Percentiles rank a stretch among this genome's conserved stretches.
Conservation (phyloP, 1,140 invertebrate genomes). For the Rhyacophila brunnea region DNA sequence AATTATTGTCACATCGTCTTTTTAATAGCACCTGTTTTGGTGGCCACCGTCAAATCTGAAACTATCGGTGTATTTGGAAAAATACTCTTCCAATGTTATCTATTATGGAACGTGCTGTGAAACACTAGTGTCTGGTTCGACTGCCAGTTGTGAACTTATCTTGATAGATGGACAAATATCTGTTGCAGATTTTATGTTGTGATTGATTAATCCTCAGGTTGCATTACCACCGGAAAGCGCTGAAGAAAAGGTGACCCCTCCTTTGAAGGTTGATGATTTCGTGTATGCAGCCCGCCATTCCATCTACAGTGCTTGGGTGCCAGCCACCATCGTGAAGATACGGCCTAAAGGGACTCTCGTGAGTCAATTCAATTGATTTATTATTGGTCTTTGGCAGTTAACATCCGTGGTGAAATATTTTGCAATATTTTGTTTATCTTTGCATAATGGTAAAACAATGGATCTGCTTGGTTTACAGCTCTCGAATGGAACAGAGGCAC, state of each 20-base stretch:
- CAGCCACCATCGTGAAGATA: slow-evolving; percentile 47
- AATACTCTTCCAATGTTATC: too few species aligned
- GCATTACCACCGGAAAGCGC: slow-evolving; percentile 46
- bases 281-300: slow-evolving; percentile 55
- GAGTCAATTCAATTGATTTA: slow-evolving; percentile 3
- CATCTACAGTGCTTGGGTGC: slow-evolving; percentile 54
- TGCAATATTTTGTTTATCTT: too few species aligned
- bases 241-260: slow-evolving; percentile 28
- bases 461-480: slow-evolving; percentile 20
- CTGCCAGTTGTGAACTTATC: not conserved
- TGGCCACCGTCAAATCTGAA: too few species aligned
- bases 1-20: too few species aligned
- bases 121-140: not conserved
- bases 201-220: slow-evolving; percentile 38
- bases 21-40: too few species aligned
- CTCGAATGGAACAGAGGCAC: slow-evolving; percentile 25
- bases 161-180: not conserved
- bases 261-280: slow-evolving; percentile 43
- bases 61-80: too few species aligned
- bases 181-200: not conserved
- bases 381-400: too few species aligned
- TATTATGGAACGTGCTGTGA: too few species aligned
- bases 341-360: slow-evolving; percentile 32
- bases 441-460: too few species aligned
- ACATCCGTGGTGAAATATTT: too few species aligned